Percentiles rank a stretch among this genome's conserved stretches.
These are phyloP conservation scores for Plagodis dolabraria DNA, from an alignment of 2,888 invertebrate genomes.

Conservation along the genomic window DNA sequence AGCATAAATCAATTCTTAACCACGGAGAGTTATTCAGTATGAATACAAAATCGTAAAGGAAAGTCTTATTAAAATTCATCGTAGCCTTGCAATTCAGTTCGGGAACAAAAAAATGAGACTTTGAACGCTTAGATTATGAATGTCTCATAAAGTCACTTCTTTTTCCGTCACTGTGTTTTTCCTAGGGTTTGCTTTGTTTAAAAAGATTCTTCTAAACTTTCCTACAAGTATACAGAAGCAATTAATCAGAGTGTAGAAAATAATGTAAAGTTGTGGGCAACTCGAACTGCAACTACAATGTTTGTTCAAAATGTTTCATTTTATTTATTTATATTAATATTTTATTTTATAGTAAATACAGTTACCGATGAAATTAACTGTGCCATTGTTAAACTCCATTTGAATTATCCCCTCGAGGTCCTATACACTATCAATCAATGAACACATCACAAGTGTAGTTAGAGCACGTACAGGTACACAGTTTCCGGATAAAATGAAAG, in stretches of 20 bases:
- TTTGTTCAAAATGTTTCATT: too few relatives aligned
- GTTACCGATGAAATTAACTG: too few relatives aligned
- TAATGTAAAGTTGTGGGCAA: too few relatives aligned
- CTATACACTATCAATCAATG: background rate
- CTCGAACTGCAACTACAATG: too few relatives aligned
- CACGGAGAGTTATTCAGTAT: slow-evolving; percentile 52
- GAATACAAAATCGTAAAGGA: slow-evolving; percentile 65
- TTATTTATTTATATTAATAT: too few relatives aligned
- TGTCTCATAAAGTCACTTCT: slow-evolving; percentile 29
- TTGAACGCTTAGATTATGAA: slow-evolving; percentile 48
- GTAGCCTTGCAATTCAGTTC: slow-evolving; percentile 56
- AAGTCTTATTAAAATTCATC: slow-evolving; percentile 64
- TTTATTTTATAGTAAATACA: too few relatives aligned
- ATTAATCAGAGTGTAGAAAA: too few relatives aligned
- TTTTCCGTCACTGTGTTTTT: slow-evolving; percentile 13
- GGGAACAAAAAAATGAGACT: slow-evolving; percentile 49
- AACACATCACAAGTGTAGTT: background rate
- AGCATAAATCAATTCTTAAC: slow-evolving; percentile 67
- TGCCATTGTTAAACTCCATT: too few relatives aligned
- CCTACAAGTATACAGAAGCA: too few relatives aligned
- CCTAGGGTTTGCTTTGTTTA: background rate
- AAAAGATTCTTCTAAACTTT: too few relatives aligned
- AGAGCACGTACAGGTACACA: slow-evolving; percentile 29
- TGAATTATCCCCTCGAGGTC: too few relatives aligned
- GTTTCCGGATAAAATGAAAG: slow-evolving; percentile 60